Evolutionary conservation across 2,888 invertebrate species (phyloP).

Genomic region (Tineola bisselliella): DNA sequence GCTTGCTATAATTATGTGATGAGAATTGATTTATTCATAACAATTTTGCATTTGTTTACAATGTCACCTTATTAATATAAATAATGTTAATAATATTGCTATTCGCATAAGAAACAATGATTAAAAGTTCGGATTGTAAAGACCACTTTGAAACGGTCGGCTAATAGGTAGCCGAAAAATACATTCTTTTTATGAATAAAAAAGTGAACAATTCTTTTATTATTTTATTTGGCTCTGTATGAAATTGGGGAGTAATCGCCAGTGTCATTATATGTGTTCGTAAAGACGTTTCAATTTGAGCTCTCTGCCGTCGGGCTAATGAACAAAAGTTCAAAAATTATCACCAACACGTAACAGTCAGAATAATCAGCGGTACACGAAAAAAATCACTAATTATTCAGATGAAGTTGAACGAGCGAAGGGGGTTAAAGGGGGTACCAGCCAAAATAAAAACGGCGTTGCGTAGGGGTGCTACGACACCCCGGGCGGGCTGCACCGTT

Average conservation of each 20-base stretch:
- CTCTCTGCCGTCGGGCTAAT: constrained; percentile 27
- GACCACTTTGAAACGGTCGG: too few relatives aligned
- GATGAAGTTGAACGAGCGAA: constrained; percentile 67
- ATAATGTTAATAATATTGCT: too few relatives aligned
- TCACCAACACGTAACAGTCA: constrained; percentile 67
- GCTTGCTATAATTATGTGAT: too few relatives aligned
- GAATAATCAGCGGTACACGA: constrained; percentile 68
- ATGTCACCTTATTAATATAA: too few relatives aligned
- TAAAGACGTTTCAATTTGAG: neutral
- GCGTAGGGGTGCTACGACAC: constrained; percentile 59
- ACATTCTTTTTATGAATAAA: neutral
- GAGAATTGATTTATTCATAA: too few relatives aligned
- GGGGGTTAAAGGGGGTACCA: constrained; percentile 62
- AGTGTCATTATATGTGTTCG: neutral
- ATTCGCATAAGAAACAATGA: too few relatives aligned
- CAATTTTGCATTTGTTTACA: too few relatives aligned
- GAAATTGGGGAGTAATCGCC: neutral
- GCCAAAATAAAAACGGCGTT: constrained; percentile 67
- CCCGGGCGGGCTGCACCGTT: constrained; percentile 6
- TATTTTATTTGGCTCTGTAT: neutral
- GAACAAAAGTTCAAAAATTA: constrained; percentile 58
- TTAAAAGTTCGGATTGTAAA: too few relatives aligned
- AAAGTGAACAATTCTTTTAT: neutral
- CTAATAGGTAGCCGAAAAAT: neutral
- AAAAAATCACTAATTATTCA: constrained; percentile 69